Base-by-base conservation (phyloP, 2,797 vertebrate species). In the Heliangelus exortis region DNA sequence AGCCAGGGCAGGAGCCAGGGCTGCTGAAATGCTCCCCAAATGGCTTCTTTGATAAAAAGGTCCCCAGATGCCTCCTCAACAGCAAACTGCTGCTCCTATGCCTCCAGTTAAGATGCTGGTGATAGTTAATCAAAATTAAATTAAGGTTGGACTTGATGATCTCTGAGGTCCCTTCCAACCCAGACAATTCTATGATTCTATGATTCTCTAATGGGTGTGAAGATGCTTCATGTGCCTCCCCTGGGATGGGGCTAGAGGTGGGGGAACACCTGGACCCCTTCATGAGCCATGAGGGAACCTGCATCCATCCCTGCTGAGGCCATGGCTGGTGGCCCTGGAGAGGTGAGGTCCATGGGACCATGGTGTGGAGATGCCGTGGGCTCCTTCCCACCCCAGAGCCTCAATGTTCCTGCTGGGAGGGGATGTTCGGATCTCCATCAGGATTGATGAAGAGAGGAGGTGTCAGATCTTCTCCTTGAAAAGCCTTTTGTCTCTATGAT, bases 371-470 rank as follows among this genome's bases (percentile, higher is more conserved):
- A 10, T 62, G 62, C 80, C 39, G n/a, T 36, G 36, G 41, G 41
- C 10, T 84, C 36, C 55, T 47, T 33, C 61, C 47, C 3, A 3
- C 7, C 43, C 15, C 2, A 2, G 43, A 65, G 15, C 43, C 54
- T 4, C 36, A 1, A 0, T 0, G 2, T 25, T 76, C 36, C 71
- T 2, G 0, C 15, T n/a, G n/a, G 12, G n/a, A n/a, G 34, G 14
- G 25, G 2, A 20, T 76, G 59, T 55, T 65, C 4, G 1, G n/a
- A 20, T 22, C 41, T 34, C 69, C 9, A 0, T 0, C 1, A 5
- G 53, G 39, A 31, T 41, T 41, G 19, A 19, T 4, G 4, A 58
- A 54, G n/a, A 74, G 39, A 23, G 45, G 66, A 22, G 6, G 15
- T n/a, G 21, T 48, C 31, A 20, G 1, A 65, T 15, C 10, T 39